These are phyloP conservation scores for Polyergus mexicanus DNA, from an alignment of 1,140 invertebrate species.

Conservation along the genomic window DNA sequence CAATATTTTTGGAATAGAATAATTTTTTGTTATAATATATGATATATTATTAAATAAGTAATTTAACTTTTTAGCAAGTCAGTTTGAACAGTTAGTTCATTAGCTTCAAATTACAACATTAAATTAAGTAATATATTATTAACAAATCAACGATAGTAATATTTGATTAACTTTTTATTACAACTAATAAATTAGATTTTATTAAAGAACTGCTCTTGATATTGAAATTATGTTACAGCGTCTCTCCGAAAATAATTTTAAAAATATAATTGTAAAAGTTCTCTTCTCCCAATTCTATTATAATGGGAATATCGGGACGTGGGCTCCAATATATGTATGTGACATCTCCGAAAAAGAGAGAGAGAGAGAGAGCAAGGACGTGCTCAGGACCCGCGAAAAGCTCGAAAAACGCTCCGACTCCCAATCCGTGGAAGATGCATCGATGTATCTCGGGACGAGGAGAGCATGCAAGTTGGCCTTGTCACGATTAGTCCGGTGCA, in stretches of 20 bases:
- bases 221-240: background rate
- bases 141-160: background rate
- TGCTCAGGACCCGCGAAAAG: background rate
- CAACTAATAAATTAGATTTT: background rate
- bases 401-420: conserved; percentile 8
- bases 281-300: background rate
- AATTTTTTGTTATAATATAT: too few species aligned
- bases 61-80: background rate
- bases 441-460: conserved; percentile 33
- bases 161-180: background rate
- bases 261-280: background rate
- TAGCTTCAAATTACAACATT: background rate
- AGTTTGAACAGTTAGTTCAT: background rate
- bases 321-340: background rate
- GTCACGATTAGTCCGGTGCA: conserved; percentile 35
- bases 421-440: conserved; percentile 52
- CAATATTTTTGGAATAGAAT: too few species aligned
- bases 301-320: background rate
- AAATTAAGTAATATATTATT: background rate
- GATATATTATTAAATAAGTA: too few species aligned
- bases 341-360: background rate
- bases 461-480: conserved; percentile 24
- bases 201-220: background rate
- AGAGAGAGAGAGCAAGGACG: background rate
- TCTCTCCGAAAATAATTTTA: background rate